Base-by-base conservation (phyloP, 2,888 invertebrate species). In the Apamea epomidion region DNA sequence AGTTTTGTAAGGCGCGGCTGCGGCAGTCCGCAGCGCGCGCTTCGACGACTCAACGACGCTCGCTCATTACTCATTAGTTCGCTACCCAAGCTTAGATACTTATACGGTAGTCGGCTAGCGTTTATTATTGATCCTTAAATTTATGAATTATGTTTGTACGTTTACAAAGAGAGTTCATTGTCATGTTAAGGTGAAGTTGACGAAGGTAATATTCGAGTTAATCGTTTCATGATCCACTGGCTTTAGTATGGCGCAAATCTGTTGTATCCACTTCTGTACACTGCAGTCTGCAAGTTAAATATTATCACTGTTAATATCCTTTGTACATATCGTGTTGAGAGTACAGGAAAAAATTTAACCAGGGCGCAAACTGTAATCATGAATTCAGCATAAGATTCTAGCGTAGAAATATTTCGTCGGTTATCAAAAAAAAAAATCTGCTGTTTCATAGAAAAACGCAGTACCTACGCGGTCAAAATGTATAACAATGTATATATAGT, bases 181-280 rank as follows among this genome's bases (percentile, higher is more conserved):
- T 97, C 97, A 97, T 97, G 97, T 95, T 94, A 84, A 93, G 91
- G 95, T 96, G 93, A 93, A 93, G 94, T 94, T 94, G 95, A 94
- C 93, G 92, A 94, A 94, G 94, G 92, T 95, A 93, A 93, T 96
- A 96, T 97, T 97, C 96, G 96, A 97, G 97, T 95, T 93, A 92
- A 93, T 94, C 91, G 92, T 93, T 93, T 90, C 88, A 91, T 93
- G 94, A 93, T 96, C 94, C 95, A 95, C 94, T 95, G 95, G 95
- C 94, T 96, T 87, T 96, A 99, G 97, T 99, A 99, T 93, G 99
- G 99, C 96, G 99, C 98, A 97, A 99, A 99, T 97, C 99, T 98
- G 97, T 99, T 99, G 98, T 99, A 99, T 92, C 99, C 98, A 96
- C 99, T 98, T 97, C 99, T 98, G 97, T 99, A 99, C 92, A 99